Base-by-base conservation (phyloP, 2,888 invertebrate species). In the Philereme transversata region DNA sequence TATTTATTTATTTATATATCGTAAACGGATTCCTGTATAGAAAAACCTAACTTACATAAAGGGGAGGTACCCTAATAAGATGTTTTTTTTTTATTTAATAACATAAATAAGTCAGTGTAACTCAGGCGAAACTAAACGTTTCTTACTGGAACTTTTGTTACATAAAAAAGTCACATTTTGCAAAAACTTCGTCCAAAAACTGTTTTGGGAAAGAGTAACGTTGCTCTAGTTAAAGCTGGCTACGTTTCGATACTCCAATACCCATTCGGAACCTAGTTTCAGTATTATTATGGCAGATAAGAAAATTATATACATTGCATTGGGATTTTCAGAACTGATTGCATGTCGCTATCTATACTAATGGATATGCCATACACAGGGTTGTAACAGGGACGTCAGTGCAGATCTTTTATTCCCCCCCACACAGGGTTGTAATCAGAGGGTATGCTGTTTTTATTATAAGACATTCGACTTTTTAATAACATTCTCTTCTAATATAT, bases 311-410 rank as follows among this genome's bases (percentile, higher is more conserved):
- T 72, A 71, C 74, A 77, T 58, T 72, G 75, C 60, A 38, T 69
- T 67, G 68, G 66, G 60, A 70, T 66, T 74, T 77, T 79, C 73
- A 69, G 73, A 71, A 80, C 81, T 78, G 78, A 80, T 72, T 62
- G 77, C 72, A 75, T 74, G 69, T 70, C 71, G 72, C 70, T 74
- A 78, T 79, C 75, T 74, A 77, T 79, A 78, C 76, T 81, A 81
- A 86, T 84, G 79, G 74, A 80, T 51, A 62, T 62, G 43, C 22
- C 11, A 35, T 33, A 10, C 5, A 41, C 57, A 62, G 54, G 51
- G 45, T 22, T 49, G 49, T 46, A 22, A 7, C 35, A 8, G 34
- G 34, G 34, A 34, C 38, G n/a, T 10, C 9, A 40, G 50, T 38
- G 40, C 5, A 10, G 11, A 36, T 5, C 4, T 36, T 5, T 36